Base-by-base conservation (phyloP, 2,888 invertebrate species). In the Melieria picta region DNA sequence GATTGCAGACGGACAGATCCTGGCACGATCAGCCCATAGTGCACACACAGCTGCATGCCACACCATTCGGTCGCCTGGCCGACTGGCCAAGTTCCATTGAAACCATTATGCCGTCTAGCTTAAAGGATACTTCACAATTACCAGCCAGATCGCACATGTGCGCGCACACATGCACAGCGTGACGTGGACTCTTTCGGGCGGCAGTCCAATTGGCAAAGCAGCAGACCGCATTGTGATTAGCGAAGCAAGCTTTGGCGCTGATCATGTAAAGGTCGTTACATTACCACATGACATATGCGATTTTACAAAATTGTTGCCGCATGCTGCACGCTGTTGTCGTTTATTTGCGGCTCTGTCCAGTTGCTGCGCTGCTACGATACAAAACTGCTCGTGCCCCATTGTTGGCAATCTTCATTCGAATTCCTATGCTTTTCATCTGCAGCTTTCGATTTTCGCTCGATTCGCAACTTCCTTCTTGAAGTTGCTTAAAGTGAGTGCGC, bases 191-290 rank as follows among this genome's bases (percentile, higher is more conserved):
- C 30, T 30, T 30, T 30, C 30, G 30, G 30, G 30, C 30, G 30
- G 30, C 30, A 30, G 30, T 30, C 30, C 30, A 30, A 30, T 30
- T 30, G 30, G 30, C 30, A 2, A 30, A 30, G 30, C 30, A 30
- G 30, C 30, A 30, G 30, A 0, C 30, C 62, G 30, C 68, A 55
- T 52, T 62, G 45, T 62, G 48, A 52, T 62, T 55, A 67, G 57
- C 47, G 7, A 13, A 56, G 46, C 30, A 30, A 52, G 52, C 52
- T 30, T 57, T 13, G 61, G 43, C 61, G 65, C 62, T 57, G 73
- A 72, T 78, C 78, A 75, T 76, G 78, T 78, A 81, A 79, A 81
- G 79, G 82, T 83, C 82, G 79, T 81, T 82, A 79, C 81, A 78
- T 80, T 78, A 77, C 75, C 64, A 73, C 72, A 71, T 75, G 71